Evolutionary conservation across 2,888 invertebrate species (phyloP), one percentile per base, ranked within the genome.

Genomic region (Belgica antarctica): DNA sequence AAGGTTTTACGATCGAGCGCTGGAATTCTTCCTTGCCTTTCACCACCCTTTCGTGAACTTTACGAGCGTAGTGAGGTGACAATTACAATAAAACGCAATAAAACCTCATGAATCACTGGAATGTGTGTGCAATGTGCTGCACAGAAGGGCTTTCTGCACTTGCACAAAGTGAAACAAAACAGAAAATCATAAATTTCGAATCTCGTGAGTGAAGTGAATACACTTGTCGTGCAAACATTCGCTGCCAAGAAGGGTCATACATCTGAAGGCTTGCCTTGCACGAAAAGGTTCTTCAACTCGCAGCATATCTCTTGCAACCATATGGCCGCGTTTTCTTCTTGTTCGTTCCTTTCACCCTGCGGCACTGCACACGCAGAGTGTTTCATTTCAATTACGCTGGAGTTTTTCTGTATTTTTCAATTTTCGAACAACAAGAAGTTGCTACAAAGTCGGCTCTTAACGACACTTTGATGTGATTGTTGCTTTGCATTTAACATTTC

Each of bases 201-300:
- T 46, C 34, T 8, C 34, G 34, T 22, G 19, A 25, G 25, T 4
- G 2, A 12, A 63, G 41, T 28, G 66, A 68, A 68, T 68, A 57
- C 68, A 68, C 68, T 68, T 68, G 57, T 19, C 31, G 19, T 68
- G 28, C 25, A 59, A 59, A 52, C 52, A 15, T 15, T 46, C 12
- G 24, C 24, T 63, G 47, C 52, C 52, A 28, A 47, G 66, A 66
- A 66, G 66, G 66, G 66, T 66, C 66, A 66, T 52, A 66, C 8
- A 28, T 31, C 27, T 52, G 52, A 41, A 41, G 41, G n/a, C 41
- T 52, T 31, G 5, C 12, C 34, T 31, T 12, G 10, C 61, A 22
- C 27, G 25, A 24, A 65, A 68, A 57, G 66, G 68, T 68, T 68
- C 68, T 68, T 68, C 68, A 68, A 66, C 66, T 66, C 41, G 12